Base-by-base conservation (phyloP, 1,140 invertebrate species). In the Drosophila lowei region DNA sequence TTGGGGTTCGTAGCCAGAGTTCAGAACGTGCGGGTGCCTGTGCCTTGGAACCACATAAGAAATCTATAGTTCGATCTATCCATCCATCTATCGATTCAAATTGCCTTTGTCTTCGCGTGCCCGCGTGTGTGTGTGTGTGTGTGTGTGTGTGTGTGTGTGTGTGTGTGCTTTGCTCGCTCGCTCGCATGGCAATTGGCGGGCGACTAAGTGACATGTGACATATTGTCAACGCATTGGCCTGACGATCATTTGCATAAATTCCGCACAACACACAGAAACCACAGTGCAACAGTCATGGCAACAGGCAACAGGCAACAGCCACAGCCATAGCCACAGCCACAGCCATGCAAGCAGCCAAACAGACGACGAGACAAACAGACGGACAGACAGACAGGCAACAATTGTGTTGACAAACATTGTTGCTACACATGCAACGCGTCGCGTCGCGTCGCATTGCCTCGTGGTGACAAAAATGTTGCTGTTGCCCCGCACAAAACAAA, bases 191-290 rank as follows among this genome's bases (percentile, higher is more conserved):
- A 70, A 72, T 76, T 79, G 72, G 53, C 43, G 42, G 63, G 66
- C 34, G 25, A 56, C 66, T 86, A 86, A 88, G 83, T 88, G 83
- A 88, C 83, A 88, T 88, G 83, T 88, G 83, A 88, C 83, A 88
- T 88, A 88, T 88, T 88, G 83, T 88, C 83, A 88, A 88, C 83
- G 83, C 83, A 88, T 72, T 88, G 83, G 34, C 78, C 63, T 63
- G 65, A 67, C 83, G 74, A 86, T 86, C 78, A 88, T 88, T 88
- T 88, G 78, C 83, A 88, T 88, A 88, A 88, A 88, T 88, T 88
- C 83, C 81, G 63, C 79, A n/a, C 52, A 60, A 42, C 62, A 72
- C 34, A 28, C 46, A 53, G 63, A 42, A 56, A 16, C 15, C 44
- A 25, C 28, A 23, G 42, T 41, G 34, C 55, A 55, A 43, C 50